Percentiles rank a stretch among this genome's conserved stretches.
phyloP scores from a whole-genome alignment of 2,797 vertebrate genomes.

The Heteromormyrus szaboi region DNA sequence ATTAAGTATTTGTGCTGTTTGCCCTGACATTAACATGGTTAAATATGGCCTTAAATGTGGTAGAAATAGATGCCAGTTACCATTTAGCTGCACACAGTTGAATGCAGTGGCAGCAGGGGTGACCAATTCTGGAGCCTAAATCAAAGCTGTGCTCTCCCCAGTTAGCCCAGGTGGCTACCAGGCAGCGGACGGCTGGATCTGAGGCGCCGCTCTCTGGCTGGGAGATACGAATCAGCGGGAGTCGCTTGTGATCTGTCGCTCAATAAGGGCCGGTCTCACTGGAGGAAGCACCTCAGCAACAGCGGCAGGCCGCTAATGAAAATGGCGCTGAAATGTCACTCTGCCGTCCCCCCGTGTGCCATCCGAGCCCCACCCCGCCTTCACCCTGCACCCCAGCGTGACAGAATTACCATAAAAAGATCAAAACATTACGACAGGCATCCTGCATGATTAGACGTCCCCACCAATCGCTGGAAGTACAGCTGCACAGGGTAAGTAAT shows the following conservation, averaged over 20 bases:
- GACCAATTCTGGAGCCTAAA: neutral
- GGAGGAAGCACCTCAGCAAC: neutral
- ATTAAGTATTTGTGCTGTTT: neutral
- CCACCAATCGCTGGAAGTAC: neutral
- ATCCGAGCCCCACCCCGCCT: neutral
- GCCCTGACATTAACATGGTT: neutral
- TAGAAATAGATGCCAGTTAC: neutral
- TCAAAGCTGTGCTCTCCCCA: neutral
- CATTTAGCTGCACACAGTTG: too few relatives aligned
- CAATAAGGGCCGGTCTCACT: neutral
- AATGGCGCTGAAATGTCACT: slow-evolving; percentile 15
- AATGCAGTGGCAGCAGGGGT: neutral
- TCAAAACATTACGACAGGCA: neutral
- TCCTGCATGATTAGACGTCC: neutral
- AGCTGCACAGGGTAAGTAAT: neutral
- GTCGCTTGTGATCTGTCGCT: neutral
- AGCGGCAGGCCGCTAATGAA: neutral
- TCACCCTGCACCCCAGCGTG: too few relatives aligned
- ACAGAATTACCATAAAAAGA: neutral
- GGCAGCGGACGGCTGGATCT: neutral
- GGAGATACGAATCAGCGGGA: neutral
- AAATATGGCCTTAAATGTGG: neutral
- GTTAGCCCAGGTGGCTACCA: neutral
- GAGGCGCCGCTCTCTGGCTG: neutral
- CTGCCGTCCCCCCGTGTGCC: neutral